Evolutionary conservation across 2,113 vertebrate species (phyloP).

Genomic region (Oplegnathus fasciatus): DNA sequence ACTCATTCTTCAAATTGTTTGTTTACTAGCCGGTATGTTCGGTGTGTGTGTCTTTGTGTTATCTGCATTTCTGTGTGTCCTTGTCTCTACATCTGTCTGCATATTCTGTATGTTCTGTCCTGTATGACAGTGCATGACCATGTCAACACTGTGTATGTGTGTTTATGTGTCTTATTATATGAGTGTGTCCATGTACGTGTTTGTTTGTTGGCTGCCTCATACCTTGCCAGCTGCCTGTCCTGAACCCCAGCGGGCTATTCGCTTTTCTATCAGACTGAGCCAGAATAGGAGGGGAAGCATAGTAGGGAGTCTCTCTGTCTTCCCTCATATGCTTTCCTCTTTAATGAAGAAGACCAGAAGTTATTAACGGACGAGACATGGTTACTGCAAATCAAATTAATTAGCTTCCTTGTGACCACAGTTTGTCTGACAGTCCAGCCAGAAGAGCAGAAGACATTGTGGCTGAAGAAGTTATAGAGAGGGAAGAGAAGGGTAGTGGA

Average conservation of each 20-base stretch:
- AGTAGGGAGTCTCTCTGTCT: constrained; percentile 41
- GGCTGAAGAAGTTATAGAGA: constrained; percentile 16
- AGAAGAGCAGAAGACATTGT: constrained; percentile 28
- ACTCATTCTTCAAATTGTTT: constrained; percentile 61
- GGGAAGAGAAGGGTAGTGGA: not conserved
- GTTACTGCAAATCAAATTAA: constrained; percentile 77
- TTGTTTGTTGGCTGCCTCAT: constrained; percentile 38
- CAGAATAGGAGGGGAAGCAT: constrained; percentile 33
- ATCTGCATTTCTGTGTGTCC: constrained; percentile 51
- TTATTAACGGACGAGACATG: constrained; percentile 70
- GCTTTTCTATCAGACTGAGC: constrained; percentile 43
- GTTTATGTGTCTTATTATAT: constrained; percentile 17
- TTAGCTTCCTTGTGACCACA: constrained; percentile 66
- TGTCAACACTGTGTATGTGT: constrained; percentile 14
- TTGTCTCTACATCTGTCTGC: constrained; percentile 19
- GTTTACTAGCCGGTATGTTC: constrained; percentile 67
- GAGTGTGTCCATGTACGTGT: constrained; percentile 25
- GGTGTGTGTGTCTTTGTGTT: constrained; percentile 41
- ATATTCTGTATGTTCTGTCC: constrained; percentile 7
- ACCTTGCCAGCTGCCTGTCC: constrained; percentile 49
- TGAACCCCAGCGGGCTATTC: constrained; percentile 38
- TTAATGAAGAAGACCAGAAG: constrained; percentile 77
- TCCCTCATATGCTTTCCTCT: constrained; percentile 57
- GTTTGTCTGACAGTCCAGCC: constrained; percentile 52
- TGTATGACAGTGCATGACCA: constrained; percentile 32